Evolutionary conservation across 2,113 vertebrate genomes (phyloP).

Genomic region (Strigops habroptila): DNA sequence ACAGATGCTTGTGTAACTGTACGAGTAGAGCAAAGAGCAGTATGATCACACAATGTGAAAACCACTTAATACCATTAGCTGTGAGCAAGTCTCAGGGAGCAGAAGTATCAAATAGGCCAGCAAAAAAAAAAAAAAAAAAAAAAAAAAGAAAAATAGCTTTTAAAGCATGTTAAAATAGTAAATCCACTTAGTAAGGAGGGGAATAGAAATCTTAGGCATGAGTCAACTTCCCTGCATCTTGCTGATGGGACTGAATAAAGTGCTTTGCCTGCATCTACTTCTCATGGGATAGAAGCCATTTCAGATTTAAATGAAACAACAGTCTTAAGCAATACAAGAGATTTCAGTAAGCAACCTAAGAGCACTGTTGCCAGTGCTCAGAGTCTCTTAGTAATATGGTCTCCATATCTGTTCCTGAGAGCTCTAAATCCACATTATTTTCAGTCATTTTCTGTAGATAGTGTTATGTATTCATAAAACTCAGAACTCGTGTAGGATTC

Average conservation of each 20-base stretch:
- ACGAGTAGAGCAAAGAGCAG: background rate
- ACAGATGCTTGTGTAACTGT: background rate
- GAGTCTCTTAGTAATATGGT: background rate
- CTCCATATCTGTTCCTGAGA: background rate
- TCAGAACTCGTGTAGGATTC: background rate
- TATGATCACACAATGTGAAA: background rate
- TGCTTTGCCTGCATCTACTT: background rate
- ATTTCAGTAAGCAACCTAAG: background rate
- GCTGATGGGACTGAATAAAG: background rate
- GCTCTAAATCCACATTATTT: background rate
- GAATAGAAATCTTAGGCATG: background rate
- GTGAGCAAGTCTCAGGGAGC: background rate
- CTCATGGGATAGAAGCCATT: background rate
- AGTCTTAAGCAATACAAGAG: background rate
- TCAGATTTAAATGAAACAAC: background rate
- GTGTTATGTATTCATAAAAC: background rate
- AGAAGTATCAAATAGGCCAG: background rate
- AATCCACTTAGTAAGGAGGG: background rate
- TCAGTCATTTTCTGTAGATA: background rate
- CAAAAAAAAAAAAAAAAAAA: rapidly evolving
- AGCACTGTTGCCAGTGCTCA: background rate
- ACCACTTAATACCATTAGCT: background rate
- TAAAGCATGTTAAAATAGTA: background rate
- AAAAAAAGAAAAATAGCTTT: background rate
- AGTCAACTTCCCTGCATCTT: background rate